These are phyloP conservation scores for Notodonta dromedarius DNA, from an alignment of 2,888 invertebrate genomes.

Conservation along the genomic window DNA sequence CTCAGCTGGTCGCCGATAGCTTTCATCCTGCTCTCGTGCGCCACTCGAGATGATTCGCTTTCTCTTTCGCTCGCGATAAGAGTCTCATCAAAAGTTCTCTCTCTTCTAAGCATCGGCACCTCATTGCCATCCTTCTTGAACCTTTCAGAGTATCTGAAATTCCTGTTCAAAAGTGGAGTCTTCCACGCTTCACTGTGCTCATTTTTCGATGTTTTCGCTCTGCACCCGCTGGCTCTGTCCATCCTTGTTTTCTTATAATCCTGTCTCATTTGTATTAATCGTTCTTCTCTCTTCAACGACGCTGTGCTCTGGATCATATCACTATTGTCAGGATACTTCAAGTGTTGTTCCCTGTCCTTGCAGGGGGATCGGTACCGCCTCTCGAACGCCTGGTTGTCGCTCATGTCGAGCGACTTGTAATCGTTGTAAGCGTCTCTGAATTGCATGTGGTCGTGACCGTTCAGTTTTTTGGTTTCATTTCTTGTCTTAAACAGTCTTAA, in stretches of 20 bases:
- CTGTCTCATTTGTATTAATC: constrained; percentile 77
- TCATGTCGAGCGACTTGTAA: constrained; percentile 69
- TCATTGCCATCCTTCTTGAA: constrained; percentile 72
- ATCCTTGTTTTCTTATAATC: constrained; percentile 77
- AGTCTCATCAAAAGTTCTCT: constrained; percentile 79
- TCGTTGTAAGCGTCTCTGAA: constrained; percentile 65
- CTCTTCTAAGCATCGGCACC: constrained; percentile 71
- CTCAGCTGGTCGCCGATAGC: constrained; percentile 64
- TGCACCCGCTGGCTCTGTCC: constrained; percentile 77
- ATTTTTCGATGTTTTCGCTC: constrained; percentile 76
- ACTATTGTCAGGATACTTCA: constrained; percentile 69
- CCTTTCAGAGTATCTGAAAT: constrained; percentile 79
- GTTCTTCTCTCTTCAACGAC: constrained; percentile 76
- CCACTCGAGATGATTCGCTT: constrained; percentile 64
- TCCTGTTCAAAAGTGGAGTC: constrained; percentile 74
- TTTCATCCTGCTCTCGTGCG: constrained; percentile 66
- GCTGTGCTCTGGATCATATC: constrained; percentile 75
- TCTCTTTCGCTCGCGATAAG: constrained; percentile 65
- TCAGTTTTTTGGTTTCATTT: constrained; percentile 87
- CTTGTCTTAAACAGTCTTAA: constrained; percentile 89
- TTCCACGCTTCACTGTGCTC: constrained; percentile 77
- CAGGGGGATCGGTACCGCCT: constrained; percentile 75
- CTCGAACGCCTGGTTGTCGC: constrained; percentile 66
- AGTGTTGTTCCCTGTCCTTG: constrained; percentile 75
- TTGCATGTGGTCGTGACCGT: constrained; percentile 65